These are phyloP conservation scores for Cepaea nemoralis DNA, from an alignment of 1,140 invertebrate species.

Conservation along the genomic window DNA sequence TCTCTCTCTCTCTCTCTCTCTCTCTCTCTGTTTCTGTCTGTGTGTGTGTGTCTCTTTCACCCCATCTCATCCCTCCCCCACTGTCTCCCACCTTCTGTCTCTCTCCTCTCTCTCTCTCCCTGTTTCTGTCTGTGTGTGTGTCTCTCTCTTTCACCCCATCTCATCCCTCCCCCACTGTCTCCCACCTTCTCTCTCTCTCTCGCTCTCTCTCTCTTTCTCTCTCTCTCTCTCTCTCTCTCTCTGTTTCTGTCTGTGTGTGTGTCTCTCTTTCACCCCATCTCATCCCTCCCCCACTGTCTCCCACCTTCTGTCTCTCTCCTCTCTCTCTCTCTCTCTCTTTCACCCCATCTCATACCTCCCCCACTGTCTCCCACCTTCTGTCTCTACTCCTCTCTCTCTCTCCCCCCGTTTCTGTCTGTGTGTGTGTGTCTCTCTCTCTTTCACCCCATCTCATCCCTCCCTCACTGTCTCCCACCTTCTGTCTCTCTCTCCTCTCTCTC, in stretches of 20 bases:
- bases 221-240: not conserved
- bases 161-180: too few relatives aligned
- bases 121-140: too few relatives aligned
- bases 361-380: not conserved
- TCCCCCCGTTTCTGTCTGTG: not conserved
- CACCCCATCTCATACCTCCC: not conserved
- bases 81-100: not conserved
- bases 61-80: not conserved
- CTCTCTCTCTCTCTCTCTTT: not conserved
- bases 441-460: not conserved
- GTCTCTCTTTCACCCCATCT: too few relatives aligned
- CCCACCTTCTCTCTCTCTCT: too few relatives aligned
- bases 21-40: too few relatives aligned
- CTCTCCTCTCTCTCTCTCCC: not conserved
- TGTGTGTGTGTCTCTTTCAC: too few relatives aligned
- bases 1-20: not conserved
- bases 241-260: too few relatives aligned
- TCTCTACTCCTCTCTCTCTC: not conserved
- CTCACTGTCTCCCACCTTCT: not conserved
- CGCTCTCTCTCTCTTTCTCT: not conserved
- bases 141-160: too few relatives aligned
- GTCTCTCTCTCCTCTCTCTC: constrained; percentile 1
- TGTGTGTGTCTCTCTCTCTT: not conserved
- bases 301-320: not conserved
- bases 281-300: not conserved